Evolutionary conservation across 1,140 invertebrate genomes (phyloP).

Genomic region (Proctacanthus coquilletti): DNA sequence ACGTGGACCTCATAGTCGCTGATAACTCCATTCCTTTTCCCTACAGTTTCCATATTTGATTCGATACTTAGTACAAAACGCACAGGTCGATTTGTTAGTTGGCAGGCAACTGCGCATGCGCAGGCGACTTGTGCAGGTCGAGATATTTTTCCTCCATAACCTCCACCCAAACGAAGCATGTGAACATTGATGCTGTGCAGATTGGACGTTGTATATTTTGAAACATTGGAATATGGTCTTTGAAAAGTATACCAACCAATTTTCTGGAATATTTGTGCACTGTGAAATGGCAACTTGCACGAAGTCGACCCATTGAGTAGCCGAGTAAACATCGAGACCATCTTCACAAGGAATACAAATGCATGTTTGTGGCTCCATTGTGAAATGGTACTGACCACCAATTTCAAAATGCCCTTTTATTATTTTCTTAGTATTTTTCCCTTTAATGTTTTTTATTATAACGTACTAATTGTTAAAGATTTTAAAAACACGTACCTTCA

Average conservation of each 20-base stretch:
- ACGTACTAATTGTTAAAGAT: too few relatives aligned
- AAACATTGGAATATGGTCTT: too few relatives aligned
- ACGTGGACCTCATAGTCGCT: conserved; percentile 41
- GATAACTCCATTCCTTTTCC: conserved; percentile 40
- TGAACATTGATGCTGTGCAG: conserved; percentile 46
- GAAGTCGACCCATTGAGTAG: conserved; percentile 51
- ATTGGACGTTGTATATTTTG: too few relatives aligned
- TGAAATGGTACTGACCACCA: conserved; percentile 30
- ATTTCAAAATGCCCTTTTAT: conserved; percentile 20
- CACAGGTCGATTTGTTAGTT: conserved; percentile 41
- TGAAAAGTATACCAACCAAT: too few relatives aligned
- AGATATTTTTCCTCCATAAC: conserved; percentile 50
- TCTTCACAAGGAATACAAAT: conserved; percentile 41
- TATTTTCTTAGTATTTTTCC: conserved; percentile 5
- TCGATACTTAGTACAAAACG: conserved; percentile 46
- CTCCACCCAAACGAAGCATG: conserved; percentile 52
- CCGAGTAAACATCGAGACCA: conserved; percentile 42
- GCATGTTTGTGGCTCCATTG: conserved; percentile 51
- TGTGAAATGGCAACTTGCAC: conserved; percentile 45
- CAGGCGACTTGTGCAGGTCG: conserved; percentile 38
- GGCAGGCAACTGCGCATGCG: conserved; percentile 45
- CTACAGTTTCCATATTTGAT: conserved; percentile 46
- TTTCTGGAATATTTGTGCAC: too few relatives aligned
- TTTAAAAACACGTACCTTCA: conserved; percentile 1
- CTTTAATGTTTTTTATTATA: conserved; percentile 1